phyloP scores from a whole-genome alignment of 2,113 vertebrate species.

The Canis aureus region DNA sequence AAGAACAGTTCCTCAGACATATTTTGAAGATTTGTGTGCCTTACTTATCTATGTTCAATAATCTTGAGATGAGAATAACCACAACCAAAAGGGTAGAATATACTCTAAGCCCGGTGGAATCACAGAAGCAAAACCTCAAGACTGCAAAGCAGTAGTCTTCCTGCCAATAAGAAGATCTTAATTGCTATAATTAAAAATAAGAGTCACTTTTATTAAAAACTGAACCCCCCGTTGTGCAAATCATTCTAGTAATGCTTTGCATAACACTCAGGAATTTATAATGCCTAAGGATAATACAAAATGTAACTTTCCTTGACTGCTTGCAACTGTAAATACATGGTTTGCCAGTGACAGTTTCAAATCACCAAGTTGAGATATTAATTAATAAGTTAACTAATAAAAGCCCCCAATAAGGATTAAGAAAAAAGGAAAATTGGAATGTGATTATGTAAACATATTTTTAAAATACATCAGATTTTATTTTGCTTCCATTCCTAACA shows the following conservation, averaged over 20 bases:
- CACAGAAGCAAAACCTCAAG: constrained; percentile 64
- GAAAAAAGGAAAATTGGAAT: not conserved
- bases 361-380: constrained; percentile 52
- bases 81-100: not conserved
- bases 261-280: constrained; percentile 85
- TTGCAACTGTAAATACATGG: constrained; percentile 44
- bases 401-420: not conserved
- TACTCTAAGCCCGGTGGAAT: constrained; percentile 63
- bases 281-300: constrained; percentile 82
- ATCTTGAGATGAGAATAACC: constrained; percentile 61
- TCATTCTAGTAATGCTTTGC: constrained; percentile 83
- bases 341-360: constrained; percentile 48
- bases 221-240: constrained; percentile 83
- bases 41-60: not conserved
- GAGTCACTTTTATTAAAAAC: constrained; percentile 88
- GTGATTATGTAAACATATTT: not conserved
- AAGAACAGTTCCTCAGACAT: not conserved
- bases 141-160: constrained; percentile 69
- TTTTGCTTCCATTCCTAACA: not conserved
- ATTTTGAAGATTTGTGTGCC: constrained; percentile 20
- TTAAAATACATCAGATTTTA: not conserved
- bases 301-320: constrained; percentile 68
- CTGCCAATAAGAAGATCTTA: constrained; percentile 86
- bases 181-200: constrained; percentile 89
- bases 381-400: constrained; percentile 59